Base-by-base conservation (phyloP, 2,888 invertebrate genomes). In the Ectemnius cavifrons region DNA sequence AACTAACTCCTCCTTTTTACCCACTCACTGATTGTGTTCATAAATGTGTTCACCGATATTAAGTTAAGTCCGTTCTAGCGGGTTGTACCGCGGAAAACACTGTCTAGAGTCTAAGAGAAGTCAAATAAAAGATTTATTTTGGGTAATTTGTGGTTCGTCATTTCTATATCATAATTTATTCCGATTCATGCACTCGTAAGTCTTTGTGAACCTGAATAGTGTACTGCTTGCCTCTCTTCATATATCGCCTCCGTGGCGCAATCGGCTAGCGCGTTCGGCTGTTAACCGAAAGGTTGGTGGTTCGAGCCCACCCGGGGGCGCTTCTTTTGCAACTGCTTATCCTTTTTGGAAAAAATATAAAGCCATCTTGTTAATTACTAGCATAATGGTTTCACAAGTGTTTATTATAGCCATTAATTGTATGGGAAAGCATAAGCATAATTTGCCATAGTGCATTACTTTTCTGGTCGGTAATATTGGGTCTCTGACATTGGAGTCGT, bases 251-350 rank as follows among this genome's bases (percentile, higher is more conserved):
- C 95, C 96, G 96, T 97, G 96, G 96, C 96, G 96, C 96, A 97
- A 96, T 96, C 91, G 97, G 97, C 93, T 96, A 97, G 97, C 96
- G 97, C 97, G 97, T 97, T 97, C 96, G 97, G 97, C 97, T 97
- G 97, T 97, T 97, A 97, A 97, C 96, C 96, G 96, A 97, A 97
- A 97, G 97, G 97, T 97, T 96, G 97, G 96, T 97, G 96, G 97
- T 97, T 97, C 97, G 95, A 97, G 96, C 95, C 97, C 96, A 96
- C 96, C 96, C 96, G 96, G 96, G 96, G 96, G 96, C 96, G 96
- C 0, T 52, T 16, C 2, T 52, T 52, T 52, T 52, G 14, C 14
- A 11, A 52, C 4, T 16, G 11, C 47, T 47, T 47, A 47, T 5
- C 2, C 47, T 47, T 47, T 47, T n/a, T 2, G 4, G n/a, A 47